Base-by-base conservation (phyloP, 2,797 vertebrate genomes). In the Australoheros facetus region DNA sequence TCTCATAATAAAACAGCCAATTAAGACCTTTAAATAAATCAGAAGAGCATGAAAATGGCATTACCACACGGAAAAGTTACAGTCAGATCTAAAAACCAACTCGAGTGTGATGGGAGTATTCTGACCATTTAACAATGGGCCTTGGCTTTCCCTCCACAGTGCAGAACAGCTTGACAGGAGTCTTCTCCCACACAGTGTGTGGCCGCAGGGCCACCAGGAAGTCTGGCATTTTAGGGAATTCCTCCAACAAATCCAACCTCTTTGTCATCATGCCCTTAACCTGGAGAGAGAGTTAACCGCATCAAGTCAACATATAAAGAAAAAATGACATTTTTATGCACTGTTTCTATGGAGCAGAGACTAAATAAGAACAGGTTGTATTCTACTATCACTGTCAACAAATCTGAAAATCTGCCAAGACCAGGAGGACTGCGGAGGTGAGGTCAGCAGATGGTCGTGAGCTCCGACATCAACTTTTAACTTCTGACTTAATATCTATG, bases 111-210 rank as follows among this genome's bases (percentile, higher is more conserved):
- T 10, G 51, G 11, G 60, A 69, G 6, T 53, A 2, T 58, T 75
- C 96, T 95, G 88, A 99, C 98, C 98, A 99, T 95, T 97, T 97
- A 82, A 99, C 97, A 37, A 97, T 83, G 14, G 98, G 98, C 1
- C 94, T 95, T 1, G 98, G 98, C 87, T 95, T 96, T 59, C 98
- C 98, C 80, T 97, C 94, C 28, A 98, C 97, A 0, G 98, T 99
- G 93, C 97, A 98, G 90, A 97, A 97, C 28, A 99, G 96, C 72
- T 94, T 97, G 85, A 99, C 97, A 0, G 96, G 91, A 76, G 96
- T 98, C 88, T 95, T 96, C 93, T 98, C 97, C 98, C 98, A 99
- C 80, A 99, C 94, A 0, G 97, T 99, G 85, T 99, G 98, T 23
- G 98, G 95, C 71, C 97, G 95, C 85, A 99, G 93, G 17, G 96